Evolutionary conservation across 1,140 invertebrate species (phyloP).

Genomic region (Lamellibrachia luymesi): DNA sequence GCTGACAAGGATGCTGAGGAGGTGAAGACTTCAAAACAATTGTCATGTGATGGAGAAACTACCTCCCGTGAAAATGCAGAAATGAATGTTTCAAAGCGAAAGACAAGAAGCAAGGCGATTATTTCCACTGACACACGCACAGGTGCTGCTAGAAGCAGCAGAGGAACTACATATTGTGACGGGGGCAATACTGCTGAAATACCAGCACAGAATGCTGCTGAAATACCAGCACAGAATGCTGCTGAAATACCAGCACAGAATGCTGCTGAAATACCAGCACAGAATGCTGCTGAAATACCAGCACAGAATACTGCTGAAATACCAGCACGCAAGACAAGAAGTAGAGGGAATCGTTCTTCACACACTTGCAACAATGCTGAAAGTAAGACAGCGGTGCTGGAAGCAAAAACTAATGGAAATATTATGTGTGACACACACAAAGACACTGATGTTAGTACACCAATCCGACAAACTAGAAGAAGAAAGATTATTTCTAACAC

Average conservation of each 20-base stretch:
- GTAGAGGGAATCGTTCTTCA: neutral
- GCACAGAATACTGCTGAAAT: too few species aligned
- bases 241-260: too few species aligned
- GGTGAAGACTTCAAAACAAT: neutral
- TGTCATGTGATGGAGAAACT: neutral
- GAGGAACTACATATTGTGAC: neutral
- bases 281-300: too few species aligned
- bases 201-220: too few species aligned
- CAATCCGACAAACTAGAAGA: neutral
- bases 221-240: too few species aligned
- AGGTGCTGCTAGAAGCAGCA: neutral
- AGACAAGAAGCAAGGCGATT: neutral
- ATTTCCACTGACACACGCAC: neutral
- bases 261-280: too few species aligned
- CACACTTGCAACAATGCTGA: neutral
- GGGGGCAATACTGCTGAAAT: neutral
- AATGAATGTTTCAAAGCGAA: neutral
- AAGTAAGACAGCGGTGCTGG: neutral
- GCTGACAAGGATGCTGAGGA: neutral
- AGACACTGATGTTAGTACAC: neutral
- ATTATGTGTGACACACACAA: neutral
- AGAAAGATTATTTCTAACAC: neutral
- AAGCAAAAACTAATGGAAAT: neutral
- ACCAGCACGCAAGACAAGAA: neutral
- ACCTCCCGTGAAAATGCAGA: neutral